Base-by-base conservation (phyloP, 1,140 invertebrate genomes). In the Papilio polytes region DNA sequence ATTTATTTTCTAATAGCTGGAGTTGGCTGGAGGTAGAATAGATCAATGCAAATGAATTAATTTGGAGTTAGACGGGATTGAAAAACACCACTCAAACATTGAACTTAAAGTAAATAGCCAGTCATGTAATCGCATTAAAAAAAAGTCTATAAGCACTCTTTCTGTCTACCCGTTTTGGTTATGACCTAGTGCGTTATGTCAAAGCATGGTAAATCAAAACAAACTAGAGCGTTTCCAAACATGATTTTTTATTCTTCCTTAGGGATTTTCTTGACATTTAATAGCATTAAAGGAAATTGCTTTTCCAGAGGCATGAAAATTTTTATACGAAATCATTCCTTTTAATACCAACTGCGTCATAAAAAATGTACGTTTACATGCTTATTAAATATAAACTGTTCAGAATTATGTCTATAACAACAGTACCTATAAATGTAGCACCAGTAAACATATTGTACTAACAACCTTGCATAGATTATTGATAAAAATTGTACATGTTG, bases 391-490 rank as follows among this genome's bases (percentile, higher is more conserved):
- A 41, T 41, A 41, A 41, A 41, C 36, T 41, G 36, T 41, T 41
- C 36, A 41, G 36, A 41, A 41, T 41, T 41, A 41, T 41, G 12
- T 3, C 22, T 66, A 36, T n/a, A 70, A 31, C 63, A 70, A 31
- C 26, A 36, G 26, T 70, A 70, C 4, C 36, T 15, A 70, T 70
- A 6, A 70, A 70, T 36, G 36, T 70, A 70, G 12, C 63, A 15
- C 26, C 63, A 70, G 63, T 31, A 70, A 70, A 70, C 13, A 70
- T 70, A 31, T 36, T 31, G 26, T 70, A 36, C 63, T 70, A 70
- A 70, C 63, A 70, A 70, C 63, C 63, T 70, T 70, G 63, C 31
- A 70, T 70, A 70, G 63, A 70, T 70, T 70, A 70, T 36, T 70
- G 63, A 70, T 70, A 70, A 70, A 70, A 70, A 70, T 70, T 70